Base-by-base conservation (phyloP, 2,797 vertebrate species). In the Hirundo rustica region DNA sequence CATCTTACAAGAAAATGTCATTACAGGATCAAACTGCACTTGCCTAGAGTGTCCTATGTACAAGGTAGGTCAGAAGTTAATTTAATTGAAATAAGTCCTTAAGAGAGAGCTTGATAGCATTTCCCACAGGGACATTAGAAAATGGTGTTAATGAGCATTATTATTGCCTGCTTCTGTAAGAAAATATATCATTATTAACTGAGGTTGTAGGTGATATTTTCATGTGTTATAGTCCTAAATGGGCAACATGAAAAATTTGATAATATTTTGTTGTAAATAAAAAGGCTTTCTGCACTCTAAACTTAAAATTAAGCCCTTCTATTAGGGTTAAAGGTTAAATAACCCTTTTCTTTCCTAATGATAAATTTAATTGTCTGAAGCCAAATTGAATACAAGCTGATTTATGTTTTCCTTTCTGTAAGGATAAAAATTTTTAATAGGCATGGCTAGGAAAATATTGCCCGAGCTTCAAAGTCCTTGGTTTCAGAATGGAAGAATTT, bases 111-210 rank as follows among this genome's bases (percentile, higher is more conserved):
- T 96, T 96, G 95, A 97, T 97, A 97, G 89, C 90, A 93, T 95
- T 97, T 97, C 97, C 97, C 95, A 19, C n/a, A 96, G 96, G 97
- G 97, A 91, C 91, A 90, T 92, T 93, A 96, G 93, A 94, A 96
- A 97, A 85, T 82, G 34, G 87, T 88, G 93, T 88, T 98, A 97
- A 98, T 96, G 95, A 97, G 89, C 57, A 91, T 93, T 96, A 94
- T 96, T 95, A 97, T 90, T 93, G 60, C 47, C 84, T 91, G 66
- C 61, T 96, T 96, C 97, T 96, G 92, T 93, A 97, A 95, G 82
- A 95, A 97, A 97, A 97, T 93, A 97, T 75, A 96, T 97, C 95
- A 97, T 97, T 97, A 97, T 97, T 97, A 97, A 93, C 93, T 75
- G 89, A 95, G 62, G 55, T 80, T 96, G 42, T 57, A 58, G 83